Conservation (phyloP, 2,888 invertebrate species). For the Aethes cnicana region DNA sequence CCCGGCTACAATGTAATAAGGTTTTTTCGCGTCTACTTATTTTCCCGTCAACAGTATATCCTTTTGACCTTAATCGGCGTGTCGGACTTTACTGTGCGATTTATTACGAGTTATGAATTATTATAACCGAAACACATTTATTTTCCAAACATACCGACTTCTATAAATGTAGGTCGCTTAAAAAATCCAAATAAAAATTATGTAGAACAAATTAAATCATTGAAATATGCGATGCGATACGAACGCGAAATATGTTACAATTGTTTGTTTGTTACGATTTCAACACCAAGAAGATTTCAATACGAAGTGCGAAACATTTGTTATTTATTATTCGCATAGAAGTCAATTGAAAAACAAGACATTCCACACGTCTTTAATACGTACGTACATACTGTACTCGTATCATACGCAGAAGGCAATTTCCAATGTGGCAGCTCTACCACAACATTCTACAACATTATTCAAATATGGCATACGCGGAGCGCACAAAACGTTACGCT, state of each 20-base stretch:
- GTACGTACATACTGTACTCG: not conserved
- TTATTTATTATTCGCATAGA: too few relatives aligned
- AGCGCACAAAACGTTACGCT: conserved; percentile 7
- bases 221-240: too few relatives aligned
- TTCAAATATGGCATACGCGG: conserved; percentile 15
- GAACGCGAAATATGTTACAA: too few relatives aligned
- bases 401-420: conserved; percentile 18
- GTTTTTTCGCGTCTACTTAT: conserved; percentile 11
- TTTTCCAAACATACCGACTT: not conserved
- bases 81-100: conserved; percentile 12
- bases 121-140: not conserved
- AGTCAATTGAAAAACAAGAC: not conserved
- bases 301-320: too few relatives aligned
- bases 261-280: too few relatives aligned
- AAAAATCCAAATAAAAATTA: too few relatives aligned
- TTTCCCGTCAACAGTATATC: conserved; percentile 20
- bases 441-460: conserved; percentile 15
- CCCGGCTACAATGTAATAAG: not conserved
- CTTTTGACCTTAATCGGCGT: conserved; percentile 30
- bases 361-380: not conserved
- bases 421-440: conserved; percentile 15
- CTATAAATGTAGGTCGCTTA: too few relatives aligned
- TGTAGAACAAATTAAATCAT: too few relatives aligned
- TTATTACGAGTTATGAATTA: conserved; percentile 7
- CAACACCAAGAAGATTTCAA: too few relatives aligned